Conservation (phyloP, 1,140 invertebrate genomes). For the Heliconius nattereri region DNA sequence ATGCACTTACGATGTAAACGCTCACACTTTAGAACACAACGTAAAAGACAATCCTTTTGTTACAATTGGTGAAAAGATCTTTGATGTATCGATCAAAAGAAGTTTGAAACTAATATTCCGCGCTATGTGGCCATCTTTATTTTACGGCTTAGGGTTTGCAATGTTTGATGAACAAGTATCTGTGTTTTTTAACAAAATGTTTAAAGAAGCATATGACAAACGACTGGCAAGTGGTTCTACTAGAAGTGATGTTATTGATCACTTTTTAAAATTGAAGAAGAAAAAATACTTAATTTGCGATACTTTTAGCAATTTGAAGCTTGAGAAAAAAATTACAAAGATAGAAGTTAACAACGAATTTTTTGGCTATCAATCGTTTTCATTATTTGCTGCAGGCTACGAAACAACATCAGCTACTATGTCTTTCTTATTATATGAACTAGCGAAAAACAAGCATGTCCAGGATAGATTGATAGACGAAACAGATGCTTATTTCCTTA, state of each 20-base stretch:
- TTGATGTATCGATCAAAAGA: not conserved
- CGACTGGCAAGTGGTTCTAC: not conserved
- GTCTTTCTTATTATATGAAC: slow-evolving; percentile 38
- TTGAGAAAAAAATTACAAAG: not conserved
- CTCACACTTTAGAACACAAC: slow-evolving; percentile 12
- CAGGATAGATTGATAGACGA: slow-evolving; percentile 40
- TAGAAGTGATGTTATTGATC: not conserved
- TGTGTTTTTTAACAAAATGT: not conserved
- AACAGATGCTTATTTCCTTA: slow-evolving; percentile 38
- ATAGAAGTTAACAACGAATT: slow-evolving; percentile 33
- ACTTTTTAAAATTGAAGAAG: slow-evolving; percentile 14
- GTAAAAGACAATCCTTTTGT: not conserved
- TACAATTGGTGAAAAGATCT: slow-evolving; percentile 2
- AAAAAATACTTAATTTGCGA: slow-evolving; percentile 17
- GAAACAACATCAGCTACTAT: slow-evolving; percentile 43
- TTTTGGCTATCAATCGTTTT: slow-evolving; percentile 33
- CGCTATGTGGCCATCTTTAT: not conserved
- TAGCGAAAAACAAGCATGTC: slow-evolving; percentile 35
- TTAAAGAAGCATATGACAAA: not conserved
- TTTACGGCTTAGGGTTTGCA: not conserved
- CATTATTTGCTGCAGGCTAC: slow-evolving; percentile 42
- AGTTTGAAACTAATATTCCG: not conserved
- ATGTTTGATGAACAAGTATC: not conserved
- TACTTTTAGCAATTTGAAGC: slow-evolving; percentile 1
- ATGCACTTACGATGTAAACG: slow-evolving; percentile 41